Evolutionary conservation across 2,888 invertebrate species (phyloP).

Genomic region (Drymonia ruficornis): DNA sequence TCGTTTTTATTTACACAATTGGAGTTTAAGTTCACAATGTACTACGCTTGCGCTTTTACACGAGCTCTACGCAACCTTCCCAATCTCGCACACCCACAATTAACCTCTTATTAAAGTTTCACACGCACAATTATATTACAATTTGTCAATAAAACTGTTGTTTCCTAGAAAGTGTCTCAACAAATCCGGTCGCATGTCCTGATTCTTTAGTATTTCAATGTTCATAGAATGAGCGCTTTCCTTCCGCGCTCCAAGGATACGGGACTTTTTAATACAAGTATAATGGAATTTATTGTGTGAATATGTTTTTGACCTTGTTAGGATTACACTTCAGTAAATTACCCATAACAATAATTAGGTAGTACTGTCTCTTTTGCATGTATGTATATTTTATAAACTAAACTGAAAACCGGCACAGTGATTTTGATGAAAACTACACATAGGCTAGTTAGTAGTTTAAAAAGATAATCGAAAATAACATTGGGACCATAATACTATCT

Average conservation of each 20-base stretch:
- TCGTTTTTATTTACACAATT: no score
- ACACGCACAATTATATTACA: conserved; percentile 6
- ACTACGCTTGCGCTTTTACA: background rate
- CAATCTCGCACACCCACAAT: background rate
- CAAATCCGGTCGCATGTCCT: conserved; percentile 35
- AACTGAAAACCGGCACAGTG: no score
- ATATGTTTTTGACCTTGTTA: conserved; percentile 24
- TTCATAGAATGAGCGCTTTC: conserved; percentile 7
- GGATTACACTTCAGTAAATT: conserved; percentile 7
- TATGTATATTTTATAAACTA: no score
- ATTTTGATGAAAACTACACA: no score
- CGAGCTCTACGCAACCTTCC: background rate
- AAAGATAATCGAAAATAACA: no score
- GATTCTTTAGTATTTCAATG: conserved; percentile 15
- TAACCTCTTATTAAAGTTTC: background rate
- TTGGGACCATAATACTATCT: no score
- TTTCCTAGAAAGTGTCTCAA: conserved; percentile 39
- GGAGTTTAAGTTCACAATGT: no score
- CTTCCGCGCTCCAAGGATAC: conserved; percentile 28
- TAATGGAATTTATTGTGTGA: conserved; percentile 15
- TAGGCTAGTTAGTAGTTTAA: no score
- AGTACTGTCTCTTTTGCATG: no score
- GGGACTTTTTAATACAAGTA: conserved; percentile 24
- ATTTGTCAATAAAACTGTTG: conserved; percentile 9
- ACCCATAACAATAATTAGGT: no score